A percentile compares a stretch with the other conserved stretches of the same genome.
Evolutionary conservation across 2,113 vertebrate genomes (phyloP).

Genomic region (Gadus chalcogrammus): DNA sequence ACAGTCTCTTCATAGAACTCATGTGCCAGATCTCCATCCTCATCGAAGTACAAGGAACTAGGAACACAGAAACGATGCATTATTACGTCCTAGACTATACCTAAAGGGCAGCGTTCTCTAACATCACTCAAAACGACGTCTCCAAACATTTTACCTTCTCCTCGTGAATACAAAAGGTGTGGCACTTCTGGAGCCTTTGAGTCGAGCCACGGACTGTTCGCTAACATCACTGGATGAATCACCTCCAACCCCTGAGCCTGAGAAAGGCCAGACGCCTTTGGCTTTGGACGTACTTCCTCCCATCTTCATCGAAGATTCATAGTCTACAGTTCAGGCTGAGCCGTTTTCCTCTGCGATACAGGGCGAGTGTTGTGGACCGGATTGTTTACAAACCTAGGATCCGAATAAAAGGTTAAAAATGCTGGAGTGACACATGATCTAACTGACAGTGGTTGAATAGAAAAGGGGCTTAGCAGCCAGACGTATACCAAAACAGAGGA

Average conservation of each 20-base stretch:
- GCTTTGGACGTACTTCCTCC: constrained; percentile 88
- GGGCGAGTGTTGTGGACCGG: constrained; percentile 27
- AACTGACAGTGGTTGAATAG: background rate
- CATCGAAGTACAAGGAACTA: constrained; percentile 96
- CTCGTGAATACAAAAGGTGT: constrained; percentile 90
- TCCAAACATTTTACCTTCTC: constrained; percentile 72
- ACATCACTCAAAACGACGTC: background rate
- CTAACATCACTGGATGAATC: constrained; percentile 67
- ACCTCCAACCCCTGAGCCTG: constrained; percentile 68
- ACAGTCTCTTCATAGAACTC: constrained; percentile 98
- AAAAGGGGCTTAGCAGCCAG: too few species aligned
- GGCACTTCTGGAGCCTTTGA: constrained; percentile 74
- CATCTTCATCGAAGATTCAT: constrained; percentile 81
- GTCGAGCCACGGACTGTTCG: constrained; percentile 81
- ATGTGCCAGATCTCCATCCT: constrained; percentile 96
- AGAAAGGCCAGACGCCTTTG: constrained; percentile 87
- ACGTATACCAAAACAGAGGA: too few species aligned
- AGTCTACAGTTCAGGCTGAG: constrained; percentile 26
- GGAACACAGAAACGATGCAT: constrained; percentile 22
- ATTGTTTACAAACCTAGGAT: constrained; percentile 19
- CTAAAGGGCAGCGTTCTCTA: background rate
- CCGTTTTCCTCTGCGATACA: constrained; percentile 12
- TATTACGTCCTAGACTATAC: background rate
- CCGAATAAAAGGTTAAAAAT: constrained; percentile 28
- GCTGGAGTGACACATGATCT: background rate